Evolutionary conservation across 2,888 invertebrate genomes (phyloP), one percentile per base, ranked within the genome.

Genomic region (Polietes domitor): DNA sequence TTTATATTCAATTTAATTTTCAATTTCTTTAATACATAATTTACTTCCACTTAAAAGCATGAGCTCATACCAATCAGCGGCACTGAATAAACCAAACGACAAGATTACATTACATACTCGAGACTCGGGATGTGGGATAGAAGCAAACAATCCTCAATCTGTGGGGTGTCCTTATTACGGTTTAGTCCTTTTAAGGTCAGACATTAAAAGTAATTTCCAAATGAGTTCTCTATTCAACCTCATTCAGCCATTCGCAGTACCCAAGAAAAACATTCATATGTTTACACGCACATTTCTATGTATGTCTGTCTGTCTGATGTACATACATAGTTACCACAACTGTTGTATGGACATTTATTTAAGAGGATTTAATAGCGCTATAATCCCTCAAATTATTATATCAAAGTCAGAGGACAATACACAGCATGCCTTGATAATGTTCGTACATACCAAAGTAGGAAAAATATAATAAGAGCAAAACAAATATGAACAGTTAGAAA

Each of bases 321-420:
- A n/a, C n/a, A n/a, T n/a, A n/a, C n/a, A n/a, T n/a, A 9, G 32
- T 71, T 71, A 65, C 71, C 7, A 58, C 19, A 78, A 78, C 84
- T 81, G 84, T 81, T 78, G 84, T 73, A 78, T 37, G 61, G 78
- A 72, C 83, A 80, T 81, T 72, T 50, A 81, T 81, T 81, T 84
- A 81, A 84, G 80, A 84, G 80, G 84, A 84, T 76, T 84, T 84
- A 84, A 81, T 84, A 78, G 83, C 83, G 83, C 80, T 80, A 80
- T 80, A 83, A 83, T 84, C 81, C 84, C 81, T 81, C 78, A 84
- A 84, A 84, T 84, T 72, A 78, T 84, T 78, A 81, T 84, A 72
- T 81, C 78, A 78, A 84, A 81, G 84, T 84, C 81, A 84, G 78
- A 81, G 81, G 75, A 78, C 80, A 84, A 84, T 73, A 78, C 41